Evolutionary conservation across 2,797 vertebrate genomes (phyloP), one percentile per base, ranked within the genome.

Genomic region (Pogonophryne albipinna): DNA sequence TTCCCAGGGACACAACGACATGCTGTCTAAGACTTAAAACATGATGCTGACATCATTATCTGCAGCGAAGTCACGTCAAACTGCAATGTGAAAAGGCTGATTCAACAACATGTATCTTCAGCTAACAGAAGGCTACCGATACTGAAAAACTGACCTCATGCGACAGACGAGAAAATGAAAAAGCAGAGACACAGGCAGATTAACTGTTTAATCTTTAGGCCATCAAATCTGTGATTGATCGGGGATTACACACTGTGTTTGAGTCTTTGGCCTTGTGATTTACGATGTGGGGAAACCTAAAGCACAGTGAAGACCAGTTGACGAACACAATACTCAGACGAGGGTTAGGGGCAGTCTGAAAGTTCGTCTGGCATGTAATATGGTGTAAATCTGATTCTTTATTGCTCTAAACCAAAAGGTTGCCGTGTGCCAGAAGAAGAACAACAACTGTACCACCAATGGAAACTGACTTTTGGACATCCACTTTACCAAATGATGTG

Each of bases 161-260:
- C 16, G 0, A 34, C 45, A 13, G 69, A 83, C 0, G 47, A 89
- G 74, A 79, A 83, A 83, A 85, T 81, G 49, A 81, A 86, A 67
- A 87, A 79, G 59, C 68, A 63, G 46, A 87, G 58, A 53, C 64
- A 76, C 70, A 82, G 74, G 56, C 66, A 89, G 91, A 93, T 93
- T 88, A 92, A 92, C 86, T 12, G 72, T 90, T 90, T 92, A 93
- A 93, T 93, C 92, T 92, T 86, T 65, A 74, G 76, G 61, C 51
- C 87, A 90, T 92, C 75, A 89, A 91, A 92, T 93, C 89, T 89
- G 86, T 79, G 92, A 94, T 92, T 92, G 92, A 93, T 92, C 78
- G n/a, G 79, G 89, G 92, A 92, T 93, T 91, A 92, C 64, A 79
- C 55, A 41, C 70, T 84, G 78, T 57, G 60, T 73, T 74, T 84